Conservation (phyloP, 2,888 invertebrate species). For the Chouioia cunea region DNA sequence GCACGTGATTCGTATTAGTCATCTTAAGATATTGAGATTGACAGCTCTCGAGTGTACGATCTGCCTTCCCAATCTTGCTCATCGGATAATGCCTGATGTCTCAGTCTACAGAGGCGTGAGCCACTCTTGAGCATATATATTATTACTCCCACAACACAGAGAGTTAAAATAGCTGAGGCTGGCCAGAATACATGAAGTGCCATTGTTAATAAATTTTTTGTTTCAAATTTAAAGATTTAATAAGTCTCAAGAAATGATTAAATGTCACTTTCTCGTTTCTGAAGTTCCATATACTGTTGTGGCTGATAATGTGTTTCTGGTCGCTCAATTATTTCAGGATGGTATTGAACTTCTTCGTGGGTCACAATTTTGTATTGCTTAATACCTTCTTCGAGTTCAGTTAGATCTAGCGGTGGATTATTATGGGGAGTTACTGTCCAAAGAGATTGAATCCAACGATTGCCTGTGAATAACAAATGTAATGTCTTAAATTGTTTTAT, state of each 20-base stretch:
- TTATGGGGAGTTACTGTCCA: slow-evolving; percentile 88
- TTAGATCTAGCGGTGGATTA: slow-evolving; percentile 84
- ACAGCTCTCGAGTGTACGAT: slow-evolving; percentile 70
- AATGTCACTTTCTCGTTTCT: slow-evolving; percentile 86
- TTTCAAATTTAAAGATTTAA: background rate
- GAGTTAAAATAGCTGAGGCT: slow-evolving; percentile 78
- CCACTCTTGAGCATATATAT: slow-evolving; percentile 83
- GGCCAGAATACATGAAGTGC: slow-evolving; percentile 84
- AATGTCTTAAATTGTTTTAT: background rate
- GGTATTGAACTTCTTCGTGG: slow-evolving; percentile 56
- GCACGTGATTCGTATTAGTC: slow-evolving; percentile 25
- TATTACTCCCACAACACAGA: slow-evolving; percentile 82
- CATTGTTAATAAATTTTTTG: slow-evolving; percentile 67
- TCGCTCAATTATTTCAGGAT: slow-evolving; percentile 62
- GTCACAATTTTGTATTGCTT: slow-evolving; percentile 54
- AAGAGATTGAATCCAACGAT: slow-evolving; percentile 86
- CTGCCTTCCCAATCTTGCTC: slow-evolving; percentile 78
- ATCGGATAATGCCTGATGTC: slow-evolving; percentile 77
- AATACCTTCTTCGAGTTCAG: slow-evolving; percentile 72
- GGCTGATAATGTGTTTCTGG: slow-evolving; percentile 49
- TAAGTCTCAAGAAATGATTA: slow-evolving; percentile 64
- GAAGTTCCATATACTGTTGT: slow-evolving; percentile 74
- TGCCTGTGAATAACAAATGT: slow-evolving; percentile 71
- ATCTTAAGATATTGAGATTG: slow-evolving; percentile 61
- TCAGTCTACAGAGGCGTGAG: slow-evolving; percentile 77